A percentile compares a stretch with the other conserved stretches of the same genome.
Evolutionary conservation across 2,888 invertebrate genomes (phyloP).

Genomic region (Coleophora flavipennella): DNA sequence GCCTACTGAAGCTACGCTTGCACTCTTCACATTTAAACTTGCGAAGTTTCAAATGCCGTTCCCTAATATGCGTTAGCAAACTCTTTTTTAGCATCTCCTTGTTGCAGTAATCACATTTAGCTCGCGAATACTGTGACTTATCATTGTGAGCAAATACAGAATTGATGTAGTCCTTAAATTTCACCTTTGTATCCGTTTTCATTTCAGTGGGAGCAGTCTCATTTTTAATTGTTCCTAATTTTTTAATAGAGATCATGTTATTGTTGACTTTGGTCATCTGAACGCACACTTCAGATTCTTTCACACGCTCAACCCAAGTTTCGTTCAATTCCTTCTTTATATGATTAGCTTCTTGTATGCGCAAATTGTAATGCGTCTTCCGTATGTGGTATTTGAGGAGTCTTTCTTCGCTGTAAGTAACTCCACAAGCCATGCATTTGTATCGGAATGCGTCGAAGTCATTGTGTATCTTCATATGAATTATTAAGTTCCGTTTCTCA

Average conservation of each 20-base stretch:
- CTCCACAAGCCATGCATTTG: slow-evolving; percentile 37
- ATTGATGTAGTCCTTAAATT: slow-evolving; percentile 22
- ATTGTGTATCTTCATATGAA: slow-evolving; percentile 41
- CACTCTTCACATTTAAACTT: slow-evolving; percentile 37
- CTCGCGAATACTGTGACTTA: slow-evolving; percentile 37
- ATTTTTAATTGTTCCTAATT: slow-evolving; percentile 12
- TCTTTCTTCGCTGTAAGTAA: slow-evolving; percentile 38
- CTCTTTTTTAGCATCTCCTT: slow-evolving; percentile 58
- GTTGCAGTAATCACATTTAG: slow-evolving; percentile 48
- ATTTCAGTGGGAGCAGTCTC: slow-evolving; percentile 9
- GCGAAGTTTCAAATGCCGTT: slow-evolving; percentile 39
- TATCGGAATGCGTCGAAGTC: slow-evolving; percentile 22
- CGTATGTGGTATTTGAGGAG: slow-evolving; percentile 39
- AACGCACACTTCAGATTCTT: slow-evolving; percentile 33
- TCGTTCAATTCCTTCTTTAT: slow-evolving; percentile 37
- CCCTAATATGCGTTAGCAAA: slow-evolving; percentile 40
- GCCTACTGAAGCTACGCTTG: slow-evolving; percentile 28
- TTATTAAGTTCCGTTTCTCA: slow-evolving; percentile 38
- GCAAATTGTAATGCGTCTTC: slow-evolving; percentile 39
- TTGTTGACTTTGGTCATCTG: slow-evolving; percentile 49
- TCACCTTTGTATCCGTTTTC: slow-evolving; percentile 6
- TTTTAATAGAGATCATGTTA: slow-evolving; percentile 37
- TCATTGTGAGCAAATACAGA: slow-evolving; percentile 29
- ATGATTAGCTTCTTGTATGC: slow-evolving; percentile 17
- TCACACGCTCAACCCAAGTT: slow-evolving; percentile 44